Evolutionary conservation across 2,113 vertebrate genomes (phyloP).

Genomic region (Pedionomus torquatus): DNA sequence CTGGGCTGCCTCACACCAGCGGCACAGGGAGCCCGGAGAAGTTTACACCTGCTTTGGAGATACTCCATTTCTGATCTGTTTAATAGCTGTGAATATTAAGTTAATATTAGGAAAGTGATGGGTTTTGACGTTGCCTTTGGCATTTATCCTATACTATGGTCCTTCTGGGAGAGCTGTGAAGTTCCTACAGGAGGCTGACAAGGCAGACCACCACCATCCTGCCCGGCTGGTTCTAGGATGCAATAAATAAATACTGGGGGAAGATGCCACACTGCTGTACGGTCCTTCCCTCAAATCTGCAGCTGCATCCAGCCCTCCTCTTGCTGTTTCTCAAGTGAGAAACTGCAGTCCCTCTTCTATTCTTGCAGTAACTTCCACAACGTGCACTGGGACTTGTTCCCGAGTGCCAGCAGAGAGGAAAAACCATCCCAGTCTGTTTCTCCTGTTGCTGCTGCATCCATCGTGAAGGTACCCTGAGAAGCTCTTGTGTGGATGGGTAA

Average conservation of each 20-base stretch:
- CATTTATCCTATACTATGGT: not conserved
- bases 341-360: not conserved
- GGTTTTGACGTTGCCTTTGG: not conserved
- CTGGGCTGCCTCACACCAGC: not conserved
- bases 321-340: not conserved
- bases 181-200: not conserved
- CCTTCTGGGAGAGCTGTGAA: not conserved
- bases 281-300: not conserved
- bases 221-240: not conserved
- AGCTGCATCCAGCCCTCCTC: not conserved
- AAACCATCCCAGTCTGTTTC: not conserved
- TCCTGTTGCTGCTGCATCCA: not conserved
- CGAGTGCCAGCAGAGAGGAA: not conserved
- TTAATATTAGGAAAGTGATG: not conserved
- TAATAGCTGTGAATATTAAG: not conserved
- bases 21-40: not conserved
- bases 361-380: not conserved
- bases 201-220: not conserved
- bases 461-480: rapidly evolving
- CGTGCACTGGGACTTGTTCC: rapidly evolving
- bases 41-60: not conserved
- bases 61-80: not conserved
- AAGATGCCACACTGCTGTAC: not conserved
- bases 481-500: not conserved
- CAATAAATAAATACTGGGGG: not conserved